Base-by-base conservation (phyloP, 2,113 vertebrate species). In the Acanthisitta chloris region DNA sequence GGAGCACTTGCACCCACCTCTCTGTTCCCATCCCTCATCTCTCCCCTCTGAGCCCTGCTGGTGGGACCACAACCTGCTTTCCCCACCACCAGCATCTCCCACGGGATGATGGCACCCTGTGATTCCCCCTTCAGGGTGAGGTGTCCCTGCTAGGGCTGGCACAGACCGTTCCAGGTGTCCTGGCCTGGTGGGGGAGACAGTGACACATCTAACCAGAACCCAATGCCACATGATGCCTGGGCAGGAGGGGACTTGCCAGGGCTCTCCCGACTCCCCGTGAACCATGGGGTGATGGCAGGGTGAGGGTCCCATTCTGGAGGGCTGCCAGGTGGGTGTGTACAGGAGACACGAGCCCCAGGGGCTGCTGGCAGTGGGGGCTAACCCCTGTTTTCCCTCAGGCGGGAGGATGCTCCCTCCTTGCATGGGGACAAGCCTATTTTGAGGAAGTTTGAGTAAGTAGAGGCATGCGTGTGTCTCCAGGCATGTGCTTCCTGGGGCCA, bases 381-480 rank as follows among this genome's bases (percentile, higher is more conserved):
- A 97, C 86, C 85, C 94, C 92, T 98, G 84, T 98, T 96, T 96
- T 96, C 97, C 96, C 98, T 94, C 98, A 99, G 98, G 97, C 61
- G 91, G 92, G 98, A 98, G 91, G 97, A 98, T 93, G 81, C 97
- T 88, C 97, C 96, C 97, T 95, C 96, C 85, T 97, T 98, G 88
- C 98, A 90, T 94, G 98, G 94, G 97, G 97, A 99, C 98, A 99
- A 98, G 86, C 98, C 99, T 33, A 97, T 99, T 97, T 98, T 99
- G 96, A 99, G 96, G 97, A 99, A 83, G 96, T 99, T 99, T 97
- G 95, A 98, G 99, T 99, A 99, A 99, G 99, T 99, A 99, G 95
- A 88, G 97, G 96, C 84, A 94, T 90, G 93, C 10, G 82, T 87
- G 93, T 95, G 94, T 92, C 90, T 84, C 88, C 71, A 92, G 95